Base-by-base conservation (phyloP, 2,797 vertebrate genomes). In the Sparus aurata region DNA sequence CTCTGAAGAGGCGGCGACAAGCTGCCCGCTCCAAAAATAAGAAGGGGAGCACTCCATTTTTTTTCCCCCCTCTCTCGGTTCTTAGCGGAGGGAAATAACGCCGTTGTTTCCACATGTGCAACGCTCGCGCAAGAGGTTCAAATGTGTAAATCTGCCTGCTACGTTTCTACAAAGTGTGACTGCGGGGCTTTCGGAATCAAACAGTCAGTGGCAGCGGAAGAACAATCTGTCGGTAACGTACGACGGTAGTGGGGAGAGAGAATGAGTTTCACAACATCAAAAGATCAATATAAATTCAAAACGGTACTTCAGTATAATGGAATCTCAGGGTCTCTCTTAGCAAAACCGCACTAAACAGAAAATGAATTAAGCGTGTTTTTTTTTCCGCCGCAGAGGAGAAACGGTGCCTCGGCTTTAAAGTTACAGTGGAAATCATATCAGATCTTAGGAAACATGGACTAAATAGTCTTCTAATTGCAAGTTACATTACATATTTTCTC, bases 1-100 rank as follows among this genome's bases (percentile, higher is more conserved):
- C 77, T 77, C 65, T 79, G 83, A 86, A 85, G 85, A 80, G 79
- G 77, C 43, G 2, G 77, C 71, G 45, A 83, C 38, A 69, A 50
- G 69, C 81, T 25, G 86, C 52, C 64, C 27, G 57, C 75, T 81
- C 69, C 57, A 11, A 38, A 38, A 38, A 11, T 38, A 62, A 71
- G 70, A 54, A 75, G 38, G 16, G 57, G 67, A 73, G 60, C 66
- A 34, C 82, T 80, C 49, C 54, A 38, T 79, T 78, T 85, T 30
- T 30, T 34, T 79, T 60, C 38, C 9, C 0, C 25, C 60, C 50
- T 63, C 50, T 63, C 53, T 34, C 25, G 18, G 16, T 80, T 86
- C 64, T 73, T 34, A 2, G 34, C n/a, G 30, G 30, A 30, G 54
- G 75, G 65, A 82, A 82, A 74, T 77, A 63, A 80, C 41, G 73